A percentile compares a stretch with the other conserved stretches of the same genome.
These are phyloP conservation scores for Trissoscelio sp. DNA, from an alignment of 2,888 invertebrate genomes.

Conservation along the genomic window DNA sequence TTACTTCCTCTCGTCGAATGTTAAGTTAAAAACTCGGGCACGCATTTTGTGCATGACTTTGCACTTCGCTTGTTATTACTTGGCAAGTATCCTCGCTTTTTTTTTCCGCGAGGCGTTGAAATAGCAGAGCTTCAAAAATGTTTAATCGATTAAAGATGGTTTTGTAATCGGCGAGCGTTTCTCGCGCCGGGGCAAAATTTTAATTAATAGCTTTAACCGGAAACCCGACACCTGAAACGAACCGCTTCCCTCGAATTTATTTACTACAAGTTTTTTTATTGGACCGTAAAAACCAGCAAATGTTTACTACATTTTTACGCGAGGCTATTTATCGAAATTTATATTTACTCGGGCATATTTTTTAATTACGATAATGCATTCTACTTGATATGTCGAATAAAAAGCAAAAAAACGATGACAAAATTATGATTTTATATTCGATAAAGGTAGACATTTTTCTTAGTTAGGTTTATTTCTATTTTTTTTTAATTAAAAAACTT, in stretches of 20 bases:
- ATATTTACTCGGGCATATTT: background rate
- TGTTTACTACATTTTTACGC: constrained; percentile 17
- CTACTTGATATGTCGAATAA: background rate
- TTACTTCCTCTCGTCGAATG: background rate
- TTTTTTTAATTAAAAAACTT: no score
- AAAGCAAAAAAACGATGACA: background rate
- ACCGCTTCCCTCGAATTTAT: constrained; percentile 23
- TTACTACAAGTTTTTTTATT: constrained; percentile 8
- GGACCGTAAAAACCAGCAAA: constrained; percentile 23
- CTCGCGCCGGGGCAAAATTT: constrained; percentile 3
- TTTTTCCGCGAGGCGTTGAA: background rate
- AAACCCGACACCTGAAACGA: constrained; percentile 2
- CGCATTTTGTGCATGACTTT: constrained; percentile 18
- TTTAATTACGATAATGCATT: constrained; percentile 18
- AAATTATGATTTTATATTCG: no score
- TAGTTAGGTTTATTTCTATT: no score
- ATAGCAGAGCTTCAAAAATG: background rate
- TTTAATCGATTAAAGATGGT: constrained; percentile 18
- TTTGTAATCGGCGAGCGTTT: constrained; percentile 7
- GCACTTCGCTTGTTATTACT: constrained; percentile 17
- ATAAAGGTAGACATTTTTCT: no score
- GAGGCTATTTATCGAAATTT: constrained; percentile 26
- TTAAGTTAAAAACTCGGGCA: constrained; percentile 1
- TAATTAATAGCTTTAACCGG: constrained; percentile 11
- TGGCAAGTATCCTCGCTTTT: background rate